These are phyloP conservation scores for Reticulitermes speratus DNA, from an alignment of 1,140 invertebrate genomes.

Conservation along the genomic window DNA sequence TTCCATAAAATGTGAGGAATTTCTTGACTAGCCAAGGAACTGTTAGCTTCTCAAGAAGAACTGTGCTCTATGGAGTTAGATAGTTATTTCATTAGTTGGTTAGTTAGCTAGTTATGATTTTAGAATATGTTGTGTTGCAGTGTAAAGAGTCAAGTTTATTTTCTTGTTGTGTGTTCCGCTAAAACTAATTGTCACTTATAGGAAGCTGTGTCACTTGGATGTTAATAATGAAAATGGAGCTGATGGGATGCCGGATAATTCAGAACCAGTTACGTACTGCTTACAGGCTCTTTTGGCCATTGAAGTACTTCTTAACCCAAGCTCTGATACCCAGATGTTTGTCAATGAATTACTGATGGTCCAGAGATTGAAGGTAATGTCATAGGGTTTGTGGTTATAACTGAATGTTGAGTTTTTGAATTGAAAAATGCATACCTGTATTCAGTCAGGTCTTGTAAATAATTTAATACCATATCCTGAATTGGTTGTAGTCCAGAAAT, in stretches of 20 bases:
- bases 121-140: too few species aligned
- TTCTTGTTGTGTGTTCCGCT: too few species aligned
- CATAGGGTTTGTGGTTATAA: conserved; percentile 1
- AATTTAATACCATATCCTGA: not conserved
- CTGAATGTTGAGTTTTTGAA: not conserved
- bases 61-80: too few species aligned
- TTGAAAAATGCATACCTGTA: not conserved
- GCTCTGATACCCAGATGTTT: conserved; percentile 72
- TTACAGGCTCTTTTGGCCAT: conserved; percentile 73
- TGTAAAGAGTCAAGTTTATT: too few species aligned
- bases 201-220: conserved; percentile 39
- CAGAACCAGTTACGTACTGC: conserved; percentile 68
- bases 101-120: too few species aligned
- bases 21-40: too few species aligned
- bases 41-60: too few species aligned
- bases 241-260: conserved; percentile 13
- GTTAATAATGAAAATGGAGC: not conserved
- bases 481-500: not conserved
- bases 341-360: conserved; percentile 80
- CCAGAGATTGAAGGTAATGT: conserved; percentile 71
- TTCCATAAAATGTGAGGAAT: too few species aligned
- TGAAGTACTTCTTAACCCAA: conserved; percentile 71
- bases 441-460: not conserved
- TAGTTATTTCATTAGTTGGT: too few species aligned
- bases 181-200: conserved; percentile 23